These are phyloP conservation scores for Norana najaformis DNA, from an alignment of 2,888 invertebrate species.

Conservation along the genomic window DNA sequence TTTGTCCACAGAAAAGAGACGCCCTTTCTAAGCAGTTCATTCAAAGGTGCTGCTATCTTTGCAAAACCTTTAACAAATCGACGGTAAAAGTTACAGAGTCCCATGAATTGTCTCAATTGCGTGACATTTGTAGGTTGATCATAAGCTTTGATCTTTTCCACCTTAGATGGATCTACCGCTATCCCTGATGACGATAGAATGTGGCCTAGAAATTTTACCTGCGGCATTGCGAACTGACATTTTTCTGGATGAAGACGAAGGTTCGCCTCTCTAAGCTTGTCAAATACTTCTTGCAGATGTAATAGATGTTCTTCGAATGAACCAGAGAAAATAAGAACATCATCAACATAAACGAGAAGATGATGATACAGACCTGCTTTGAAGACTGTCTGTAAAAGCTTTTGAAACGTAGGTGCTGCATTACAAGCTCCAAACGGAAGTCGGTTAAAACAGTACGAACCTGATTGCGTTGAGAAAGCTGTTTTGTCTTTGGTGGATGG, in stretches of 20 bases:
- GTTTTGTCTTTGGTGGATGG: slow-evolving; percentile 16
- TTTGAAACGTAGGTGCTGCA: background rate
- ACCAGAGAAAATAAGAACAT: background rate
- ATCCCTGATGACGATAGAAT: background rate
- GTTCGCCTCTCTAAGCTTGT: background rate
- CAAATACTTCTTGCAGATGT: background rate
- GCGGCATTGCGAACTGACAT: background rate
- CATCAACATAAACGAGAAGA: slow-evolving; percentile 29
- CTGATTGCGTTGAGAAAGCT: background rate
- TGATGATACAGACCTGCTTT: too few species aligned
- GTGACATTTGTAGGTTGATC: background rate
- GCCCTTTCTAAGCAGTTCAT: background rate
- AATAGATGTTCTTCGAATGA: background rate
- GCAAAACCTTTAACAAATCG: background rate
- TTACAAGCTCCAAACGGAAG: slow-evolving; percentile 16
- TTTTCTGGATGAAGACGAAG: background rate
- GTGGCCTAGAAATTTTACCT: background rate
- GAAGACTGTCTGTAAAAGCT: too few species aligned
- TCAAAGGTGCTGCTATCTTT: background rate
- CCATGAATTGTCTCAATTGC: background rate
- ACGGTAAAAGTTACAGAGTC: background rate
- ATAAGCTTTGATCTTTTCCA: background rate
- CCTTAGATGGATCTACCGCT: background rate
- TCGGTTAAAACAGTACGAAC: background rate
- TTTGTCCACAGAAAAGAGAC: background rate